These are phyloP conservation scores for Cloeon dipterum DNA, from an alignment of 2,888 invertebrate genomes.

Conservation along the genomic window DNA sequence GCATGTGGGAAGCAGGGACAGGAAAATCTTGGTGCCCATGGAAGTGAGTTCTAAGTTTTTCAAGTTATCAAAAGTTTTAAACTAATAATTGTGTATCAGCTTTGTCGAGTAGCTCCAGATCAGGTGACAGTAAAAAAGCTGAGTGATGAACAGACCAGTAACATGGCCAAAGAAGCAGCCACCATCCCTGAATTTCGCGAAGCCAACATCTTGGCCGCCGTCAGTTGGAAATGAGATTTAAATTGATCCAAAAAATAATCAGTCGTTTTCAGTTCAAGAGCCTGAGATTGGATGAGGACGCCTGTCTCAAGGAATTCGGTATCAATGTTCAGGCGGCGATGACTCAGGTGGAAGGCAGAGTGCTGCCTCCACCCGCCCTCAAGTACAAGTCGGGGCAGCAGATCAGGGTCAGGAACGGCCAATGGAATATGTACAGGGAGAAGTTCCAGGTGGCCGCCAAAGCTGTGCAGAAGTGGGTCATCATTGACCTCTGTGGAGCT, in stretches of 20 bases:
- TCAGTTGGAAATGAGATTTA: conserved; percentile 15
- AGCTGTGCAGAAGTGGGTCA: conserved; percentile 21
- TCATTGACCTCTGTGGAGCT: too few relatives aligned
- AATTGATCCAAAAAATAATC: too few relatives aligned
- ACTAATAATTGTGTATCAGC: too few relatives aligned
- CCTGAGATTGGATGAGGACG: conserved; percentile 18
- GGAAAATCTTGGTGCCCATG: conserved; percentile 20
- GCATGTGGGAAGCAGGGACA: conserved; percentile 40
- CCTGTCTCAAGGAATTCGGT: conserved; percentile 56
- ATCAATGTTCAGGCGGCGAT: conserved; percentile 51
- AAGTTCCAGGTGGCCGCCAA: conserved; percentile 11
- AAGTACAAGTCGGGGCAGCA: conserved; percentile 25
- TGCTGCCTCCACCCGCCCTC: conserved; percentile 52
- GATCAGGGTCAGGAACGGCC: conserved; percentile 17
- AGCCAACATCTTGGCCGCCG: conserved; percentile 51
- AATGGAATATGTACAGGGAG: conserved; percentile 16
- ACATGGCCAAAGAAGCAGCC: conserved; percentile 73
- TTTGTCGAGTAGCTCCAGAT: conserved; percentile 52
- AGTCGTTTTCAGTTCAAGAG: conserved; percentile 13
- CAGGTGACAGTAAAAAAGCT: conserved; percentile 63
- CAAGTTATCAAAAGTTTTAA: too few relatives aligned
- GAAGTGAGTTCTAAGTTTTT: conserved; percentile 18
- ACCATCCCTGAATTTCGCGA: conserved; percentile 54
- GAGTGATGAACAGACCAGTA: conserved; percentile 56
- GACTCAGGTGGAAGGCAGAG: conserved; percentile 50